These are phyloP conservation scores for Distichodus sexfasciatus DNA, from an alignment of 2,797 vertebrate species.

Conservation along the genomic window DNA sequence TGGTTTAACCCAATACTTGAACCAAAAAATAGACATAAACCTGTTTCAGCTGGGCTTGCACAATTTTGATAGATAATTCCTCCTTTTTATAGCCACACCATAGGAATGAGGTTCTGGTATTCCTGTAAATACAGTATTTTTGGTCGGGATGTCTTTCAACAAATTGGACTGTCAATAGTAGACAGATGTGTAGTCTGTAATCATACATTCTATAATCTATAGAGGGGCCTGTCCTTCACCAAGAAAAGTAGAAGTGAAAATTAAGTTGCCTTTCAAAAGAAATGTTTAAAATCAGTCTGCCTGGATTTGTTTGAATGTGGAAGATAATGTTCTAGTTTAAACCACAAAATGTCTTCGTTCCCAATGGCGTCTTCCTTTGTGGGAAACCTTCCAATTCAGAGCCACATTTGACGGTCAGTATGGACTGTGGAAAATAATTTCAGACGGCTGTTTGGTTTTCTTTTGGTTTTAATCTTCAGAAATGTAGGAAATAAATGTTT, in stretches of 20 bases:
- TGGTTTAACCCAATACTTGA: too few species aligned
- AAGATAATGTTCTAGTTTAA: neutral
- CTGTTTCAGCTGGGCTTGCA: too few species aligned
- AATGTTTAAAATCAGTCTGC: too few species aligned
- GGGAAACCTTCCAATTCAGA: neutral
- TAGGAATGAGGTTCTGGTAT: neutral
- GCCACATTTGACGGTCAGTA: too few species aligned
- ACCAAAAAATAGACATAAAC: too few species aligned
- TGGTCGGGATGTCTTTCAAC: neutral
- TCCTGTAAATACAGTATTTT: neutral
- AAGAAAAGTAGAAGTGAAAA: too few species aligned
- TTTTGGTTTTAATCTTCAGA: neutral
- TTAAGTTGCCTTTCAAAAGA: too few species aligned
- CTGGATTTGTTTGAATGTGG: neutral
- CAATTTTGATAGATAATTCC: too few species aligned
- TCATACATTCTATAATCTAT: neutral
- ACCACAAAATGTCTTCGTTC: neutral
- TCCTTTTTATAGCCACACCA: too few species aligned
- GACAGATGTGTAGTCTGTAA: conserved; percentile 5
- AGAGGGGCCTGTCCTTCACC: neutral
- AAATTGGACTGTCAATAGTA: too few species aligned
- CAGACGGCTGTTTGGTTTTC: neutral
- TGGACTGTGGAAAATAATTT: neutral
- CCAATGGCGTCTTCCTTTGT: neutral
- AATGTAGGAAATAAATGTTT: neutral